Percentiles rank a stretch among this genome's conserved stretches.
Evolutionary conservation across 2,888 invertebrate species (phyloP).

Genomic region (Dynastes hyllus): DNA sequence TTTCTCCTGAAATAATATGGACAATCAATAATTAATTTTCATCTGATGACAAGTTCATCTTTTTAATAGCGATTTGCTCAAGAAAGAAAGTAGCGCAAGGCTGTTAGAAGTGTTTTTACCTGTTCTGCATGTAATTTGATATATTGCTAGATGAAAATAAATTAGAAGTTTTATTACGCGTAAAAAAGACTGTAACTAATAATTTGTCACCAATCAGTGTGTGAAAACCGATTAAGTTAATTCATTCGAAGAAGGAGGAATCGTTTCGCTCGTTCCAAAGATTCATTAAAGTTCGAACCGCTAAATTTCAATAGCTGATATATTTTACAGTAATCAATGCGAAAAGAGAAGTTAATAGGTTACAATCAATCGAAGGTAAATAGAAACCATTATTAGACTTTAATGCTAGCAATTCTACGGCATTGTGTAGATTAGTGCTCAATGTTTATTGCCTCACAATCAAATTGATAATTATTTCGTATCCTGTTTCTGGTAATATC

Average conservation of each 20-base stretch:
- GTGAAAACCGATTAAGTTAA: neutral
- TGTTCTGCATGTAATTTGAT: too few species aligned
- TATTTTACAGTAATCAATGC: conserved; percentile 1
- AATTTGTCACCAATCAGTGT: too few species aligned
- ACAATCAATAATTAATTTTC: too few species aligned
- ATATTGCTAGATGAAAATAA: too few species aligned
- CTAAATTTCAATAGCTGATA: neutral
- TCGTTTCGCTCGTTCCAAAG: neutral
- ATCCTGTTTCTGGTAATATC: conserved; percentile 43
- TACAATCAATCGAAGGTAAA: conserved; percentile 29
- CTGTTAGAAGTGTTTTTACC: too few species aligned
- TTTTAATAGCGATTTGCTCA: too few species aligned
- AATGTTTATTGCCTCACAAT: conserved; percentile 32
- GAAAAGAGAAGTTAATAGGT: conserved; percentile 30
- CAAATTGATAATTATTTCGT: conserved; percentile 45
- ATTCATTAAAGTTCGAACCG: neutral
- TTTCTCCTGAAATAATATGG: too few species aligned
- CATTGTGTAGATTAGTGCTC: conserved; percentile 21
- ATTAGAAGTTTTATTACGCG: too few species aligned
- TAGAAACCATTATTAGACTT: conserved; percentile 33
- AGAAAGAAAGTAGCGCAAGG: too few species aligned
- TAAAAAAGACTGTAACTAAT: too few species aligned
- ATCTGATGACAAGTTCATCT: too few species aligned
- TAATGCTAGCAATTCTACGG: conserved; percentile 20
- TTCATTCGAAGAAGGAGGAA: neutral